Evolutionary conservation across 2,113 vertebrate species (phyloP).

Genomic region (Albula goreensis): DNA sequence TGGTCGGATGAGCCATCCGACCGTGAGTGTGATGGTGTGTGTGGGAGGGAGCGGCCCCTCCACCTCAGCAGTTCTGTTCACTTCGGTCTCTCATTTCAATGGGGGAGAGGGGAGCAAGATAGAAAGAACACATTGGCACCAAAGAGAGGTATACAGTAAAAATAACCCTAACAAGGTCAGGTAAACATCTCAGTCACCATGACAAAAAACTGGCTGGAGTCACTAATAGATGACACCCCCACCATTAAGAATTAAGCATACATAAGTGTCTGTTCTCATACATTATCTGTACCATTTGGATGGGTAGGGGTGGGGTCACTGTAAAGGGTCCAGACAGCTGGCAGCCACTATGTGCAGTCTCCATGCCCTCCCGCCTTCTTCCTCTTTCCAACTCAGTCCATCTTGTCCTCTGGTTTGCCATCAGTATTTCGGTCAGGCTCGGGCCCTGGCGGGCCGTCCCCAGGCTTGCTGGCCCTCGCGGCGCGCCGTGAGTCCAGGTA

Average conservation of each 20-base stretch:
- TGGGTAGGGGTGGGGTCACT: not conserved
- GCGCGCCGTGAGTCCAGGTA: constrained; percentile 65
- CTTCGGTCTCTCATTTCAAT: not conserved
- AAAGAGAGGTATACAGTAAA: not conserved
- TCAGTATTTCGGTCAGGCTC: constrained; percentile 15
- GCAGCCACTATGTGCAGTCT: not conserved
- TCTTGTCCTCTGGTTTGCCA: constrained; percentile 46
- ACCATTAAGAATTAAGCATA: not conserved
- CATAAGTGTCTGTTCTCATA: not conserved
- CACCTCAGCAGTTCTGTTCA: too few species aligned
- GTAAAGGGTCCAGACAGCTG: not conserved
- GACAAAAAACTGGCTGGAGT: not conserved
- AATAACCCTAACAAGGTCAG: not conserved
- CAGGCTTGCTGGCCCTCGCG: not conserved
- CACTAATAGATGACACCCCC: not conserved
- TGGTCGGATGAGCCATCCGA: not conserved
- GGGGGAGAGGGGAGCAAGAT: too few species aligned
- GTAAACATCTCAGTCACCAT: not conserved
- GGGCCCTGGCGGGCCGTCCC: not conserved
- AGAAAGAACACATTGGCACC: not conserved
- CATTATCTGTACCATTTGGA: not conserved
- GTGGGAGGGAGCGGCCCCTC: too few species aligned
- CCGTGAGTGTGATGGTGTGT: too few species aligned
- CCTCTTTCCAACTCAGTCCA: constrained; percentile 48
- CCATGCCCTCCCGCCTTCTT: constrained; percentile 9